phyloP scores from a whole-genome alignment of 2,888 invertebrate species.

The Lacanobia wlatinum region DNA sequence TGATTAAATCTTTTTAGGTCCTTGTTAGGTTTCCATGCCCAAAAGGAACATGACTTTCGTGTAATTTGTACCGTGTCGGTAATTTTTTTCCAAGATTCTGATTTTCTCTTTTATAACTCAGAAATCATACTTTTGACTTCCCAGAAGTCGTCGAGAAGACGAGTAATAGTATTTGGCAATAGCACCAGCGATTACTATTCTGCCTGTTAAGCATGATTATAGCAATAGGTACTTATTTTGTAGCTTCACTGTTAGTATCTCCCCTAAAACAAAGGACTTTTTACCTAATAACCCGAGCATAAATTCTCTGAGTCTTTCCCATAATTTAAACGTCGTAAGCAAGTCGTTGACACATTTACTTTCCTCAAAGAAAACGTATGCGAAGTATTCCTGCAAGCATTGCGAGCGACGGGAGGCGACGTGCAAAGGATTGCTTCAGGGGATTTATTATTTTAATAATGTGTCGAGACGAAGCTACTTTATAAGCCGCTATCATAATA shows the following conservation, averaged over 20 bases:
- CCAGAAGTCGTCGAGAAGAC: too few relatives aligned
- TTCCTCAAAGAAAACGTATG: conserved; percentile 24
- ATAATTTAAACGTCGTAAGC: conserved; percentile 1
- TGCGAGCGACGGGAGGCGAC: not conserved
- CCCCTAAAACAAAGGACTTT: conserved; percentile 29
- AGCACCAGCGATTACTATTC: too few relatives aligned
- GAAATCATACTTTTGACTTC: too few relatives aligned
- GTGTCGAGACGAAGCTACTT: conserved; percentile 7
- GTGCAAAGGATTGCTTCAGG: conserved; percentile 28
- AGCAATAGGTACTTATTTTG: not conserved
- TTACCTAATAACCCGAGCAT: conserved; percentile 1
- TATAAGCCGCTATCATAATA: conserved; percentile 1
- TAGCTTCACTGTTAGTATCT: too few relatives aligned
- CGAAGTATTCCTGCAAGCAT: not conserved
- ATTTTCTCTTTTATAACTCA: too few relatives aligned
- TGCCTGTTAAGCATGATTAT: too few relatives aligned
- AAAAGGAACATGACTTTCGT: too few relatives aligned
- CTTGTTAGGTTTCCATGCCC: too few relatives aligned
- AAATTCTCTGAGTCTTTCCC: not conserved
- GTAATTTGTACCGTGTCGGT: too few relatives aligned
- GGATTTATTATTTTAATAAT: conserved; percentile 48
- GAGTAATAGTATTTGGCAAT: too few relatives aligned
- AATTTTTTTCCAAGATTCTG: too few relatives aligned
- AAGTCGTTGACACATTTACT: conserved; percentile 38
- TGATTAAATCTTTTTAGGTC: too few relatives aligned